phyloP scores from a whole-genome alignment of 2,888 invertebrate species.

The Epinotia demarniana region DNA sequence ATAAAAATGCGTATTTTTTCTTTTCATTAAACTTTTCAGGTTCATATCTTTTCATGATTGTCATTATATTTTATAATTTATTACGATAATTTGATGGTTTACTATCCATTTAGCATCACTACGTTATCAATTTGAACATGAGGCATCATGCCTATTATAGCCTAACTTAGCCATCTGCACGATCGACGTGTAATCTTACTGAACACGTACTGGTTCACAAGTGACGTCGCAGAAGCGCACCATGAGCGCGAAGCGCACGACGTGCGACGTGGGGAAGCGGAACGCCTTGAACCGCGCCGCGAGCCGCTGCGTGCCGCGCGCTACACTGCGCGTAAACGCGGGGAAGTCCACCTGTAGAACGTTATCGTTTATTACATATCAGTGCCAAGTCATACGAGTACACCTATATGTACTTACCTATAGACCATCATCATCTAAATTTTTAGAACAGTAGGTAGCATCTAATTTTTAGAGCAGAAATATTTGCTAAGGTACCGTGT shows the following conservation, averaged over 20 bases:
- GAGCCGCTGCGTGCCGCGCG: constrained; percentile 76
- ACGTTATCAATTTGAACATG: too few relatives aligned
- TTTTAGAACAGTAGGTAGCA: too few relatives aligned
- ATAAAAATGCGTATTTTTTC: too few relatives aligned
- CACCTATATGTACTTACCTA: not conserved
- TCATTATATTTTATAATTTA: too few relatives aligned
- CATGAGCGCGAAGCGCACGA: constrained; percentile 92
- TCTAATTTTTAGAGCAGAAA: not conserved
- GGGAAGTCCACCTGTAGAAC: constrained; percentile 82
- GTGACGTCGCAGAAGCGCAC: constrained; percentile 91
- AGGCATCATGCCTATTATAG: too few relatives aligned
- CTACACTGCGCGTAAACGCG: constrained; percentile 68
- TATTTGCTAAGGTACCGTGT: not conserved
- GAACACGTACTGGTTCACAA: constrained; percentile 85
- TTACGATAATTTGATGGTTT: too few relatives aligned
- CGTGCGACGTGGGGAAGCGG: constrained; percentile 93
- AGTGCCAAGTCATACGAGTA: not conserved
- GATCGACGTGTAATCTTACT: not conserved
- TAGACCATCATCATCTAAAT: too few relatives aligned
- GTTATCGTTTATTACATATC: not conserved
- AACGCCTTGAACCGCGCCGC: constrained; percentile 91
- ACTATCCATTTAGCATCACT: too few relatives aligned
- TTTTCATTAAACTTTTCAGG: too few relatives aligned
- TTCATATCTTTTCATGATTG: too few relatives aligned
- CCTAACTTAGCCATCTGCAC: not conserved